These are phyloP conservation scores for Falco cherrug DNA, from an alignment of 2,797 vertebrate genomes.

Conservation along the genomic window DNA sequence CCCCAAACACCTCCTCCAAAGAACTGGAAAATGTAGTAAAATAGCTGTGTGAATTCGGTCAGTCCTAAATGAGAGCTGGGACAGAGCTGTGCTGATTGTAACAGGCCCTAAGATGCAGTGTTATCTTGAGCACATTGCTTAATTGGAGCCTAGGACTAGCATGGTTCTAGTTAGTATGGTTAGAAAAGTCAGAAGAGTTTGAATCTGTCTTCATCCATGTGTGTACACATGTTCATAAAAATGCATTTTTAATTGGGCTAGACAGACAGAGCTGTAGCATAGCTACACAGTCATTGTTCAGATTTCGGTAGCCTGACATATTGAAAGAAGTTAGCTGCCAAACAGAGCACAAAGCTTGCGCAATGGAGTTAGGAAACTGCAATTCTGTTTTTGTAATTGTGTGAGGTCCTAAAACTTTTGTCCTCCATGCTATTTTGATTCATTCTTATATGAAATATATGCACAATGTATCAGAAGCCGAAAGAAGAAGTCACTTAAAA, in stretches of 20 bases:
- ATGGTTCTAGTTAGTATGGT: background rate
- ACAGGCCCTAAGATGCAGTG: background rate
- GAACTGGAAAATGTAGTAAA: background rate
- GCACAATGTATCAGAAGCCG: background rate
- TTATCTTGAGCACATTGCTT: background rate
- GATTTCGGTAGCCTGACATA: background rate
- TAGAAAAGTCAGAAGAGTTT: background rate
- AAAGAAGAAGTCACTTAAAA: background rate
- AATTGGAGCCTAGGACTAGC: background rate
- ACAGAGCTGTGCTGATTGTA: background rate
- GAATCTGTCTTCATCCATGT: background rate
- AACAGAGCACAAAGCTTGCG: rapidly evolving
- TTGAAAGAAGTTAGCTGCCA: background rate
- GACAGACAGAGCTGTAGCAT: background rate
- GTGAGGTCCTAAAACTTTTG: background rate
- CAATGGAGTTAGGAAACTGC: background rate
- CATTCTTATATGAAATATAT: background rate
- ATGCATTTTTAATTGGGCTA: background rate
- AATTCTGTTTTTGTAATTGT: background rate
- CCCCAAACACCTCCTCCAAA: background rate
- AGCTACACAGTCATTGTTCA: background rate
- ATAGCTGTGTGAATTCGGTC: background rate
- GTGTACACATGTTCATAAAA: background rate
- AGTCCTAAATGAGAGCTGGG: background rate
- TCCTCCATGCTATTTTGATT: background rate